phyloP scores from a whole-genome alignment of 2,113 vertebrate species.

The Machaerirhynchus nigripectus region DNA sequence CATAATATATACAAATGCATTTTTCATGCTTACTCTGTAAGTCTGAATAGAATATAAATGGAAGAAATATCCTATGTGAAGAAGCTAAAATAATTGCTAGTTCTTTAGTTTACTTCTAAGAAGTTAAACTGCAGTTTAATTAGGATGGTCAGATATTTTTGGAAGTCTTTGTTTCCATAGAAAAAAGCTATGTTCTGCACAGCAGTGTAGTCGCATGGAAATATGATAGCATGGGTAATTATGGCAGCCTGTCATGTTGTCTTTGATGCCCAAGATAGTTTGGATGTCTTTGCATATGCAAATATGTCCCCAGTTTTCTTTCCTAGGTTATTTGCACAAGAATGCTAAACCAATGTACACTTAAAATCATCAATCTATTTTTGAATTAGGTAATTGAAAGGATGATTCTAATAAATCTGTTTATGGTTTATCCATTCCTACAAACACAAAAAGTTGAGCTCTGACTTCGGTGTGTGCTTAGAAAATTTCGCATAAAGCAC shows the following conservation, averaged over 20 bases:
- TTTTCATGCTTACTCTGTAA: background rate
- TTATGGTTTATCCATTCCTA: background rate
- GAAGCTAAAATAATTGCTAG: background rate
- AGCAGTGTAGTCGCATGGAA: background rate
- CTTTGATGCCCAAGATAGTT: background rate
- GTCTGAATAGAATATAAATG: background rate
- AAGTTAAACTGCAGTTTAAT: background rate
- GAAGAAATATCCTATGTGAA: background rate
- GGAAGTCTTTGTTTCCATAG: background rate
- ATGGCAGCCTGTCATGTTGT: background rate
- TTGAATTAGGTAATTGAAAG: background rate
- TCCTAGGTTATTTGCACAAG: background rate
- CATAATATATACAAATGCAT: background rate
- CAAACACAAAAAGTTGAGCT: background rate
- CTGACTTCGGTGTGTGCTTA: background rate
- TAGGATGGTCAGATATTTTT: background rate
- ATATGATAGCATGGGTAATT: background rate
- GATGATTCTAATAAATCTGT: background rate
- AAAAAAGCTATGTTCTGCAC: background rate
- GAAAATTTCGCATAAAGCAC: background rate
- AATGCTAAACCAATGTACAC: fast-evolving
- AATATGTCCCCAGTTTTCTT: background rate
- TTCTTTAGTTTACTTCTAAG: background rate
- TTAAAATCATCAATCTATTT: background rate
- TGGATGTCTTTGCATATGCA: constrained; percentile 1